Evolutionary conservation across 2,113 vertebrate genomes (phyloP).

Genomic region (Myotis davidii): DNA sequence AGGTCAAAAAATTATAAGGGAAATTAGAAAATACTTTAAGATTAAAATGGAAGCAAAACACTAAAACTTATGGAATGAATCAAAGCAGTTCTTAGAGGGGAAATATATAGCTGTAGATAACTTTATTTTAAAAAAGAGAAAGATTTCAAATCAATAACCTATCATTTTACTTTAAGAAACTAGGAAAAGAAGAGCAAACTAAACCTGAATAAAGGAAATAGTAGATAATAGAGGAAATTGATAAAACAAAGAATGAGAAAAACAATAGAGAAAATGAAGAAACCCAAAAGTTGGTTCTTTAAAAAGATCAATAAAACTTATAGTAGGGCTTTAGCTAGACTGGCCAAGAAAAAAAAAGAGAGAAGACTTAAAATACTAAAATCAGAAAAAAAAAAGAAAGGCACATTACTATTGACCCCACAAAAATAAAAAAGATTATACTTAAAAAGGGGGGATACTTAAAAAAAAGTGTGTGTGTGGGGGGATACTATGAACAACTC

Average conservation of each 20-base stretch:
- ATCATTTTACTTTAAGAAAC: neutral
- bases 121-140: neutral
- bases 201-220: neutral
- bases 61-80: neutral
- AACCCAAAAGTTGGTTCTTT: neutral
- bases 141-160: neutral
- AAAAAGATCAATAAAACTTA: neutral
- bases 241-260: neutral
- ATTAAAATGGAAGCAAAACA: conserved; percentile 14
- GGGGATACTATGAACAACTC: neutral
- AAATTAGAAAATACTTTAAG: conserved; percentile 13
- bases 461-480: neutral
- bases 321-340: neutral
- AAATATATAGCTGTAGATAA: neutral
- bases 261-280: neutral
- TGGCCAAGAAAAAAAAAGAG: neutral
- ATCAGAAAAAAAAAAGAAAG: neutral
- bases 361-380: neutral
- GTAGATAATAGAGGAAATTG: neutral
- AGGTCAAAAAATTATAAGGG: neutral
- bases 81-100: neutral
- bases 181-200: neutral
- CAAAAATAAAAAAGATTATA: neutral
- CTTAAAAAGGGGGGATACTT: neutral
- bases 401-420: neutral